Evolutionary conservation across 2,797 vertebrate species (phyloP).

Genomic region (Nasua narica): DNA sequence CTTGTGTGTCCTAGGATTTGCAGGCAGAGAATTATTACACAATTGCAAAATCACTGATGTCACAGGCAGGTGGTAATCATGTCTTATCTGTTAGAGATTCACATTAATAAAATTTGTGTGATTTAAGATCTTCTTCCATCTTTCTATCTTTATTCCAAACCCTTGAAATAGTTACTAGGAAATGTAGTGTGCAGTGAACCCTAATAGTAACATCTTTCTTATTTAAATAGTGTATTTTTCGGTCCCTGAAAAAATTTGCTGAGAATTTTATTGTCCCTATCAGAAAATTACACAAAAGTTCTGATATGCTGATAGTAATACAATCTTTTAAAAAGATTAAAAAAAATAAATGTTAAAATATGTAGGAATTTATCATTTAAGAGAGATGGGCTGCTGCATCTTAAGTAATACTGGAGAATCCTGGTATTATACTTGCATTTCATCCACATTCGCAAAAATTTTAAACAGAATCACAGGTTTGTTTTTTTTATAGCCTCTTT

Average conservation of each 20-base stretch:
- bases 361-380: background rate
- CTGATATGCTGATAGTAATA: background rate
- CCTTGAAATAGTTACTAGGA: slow-evolving; percentile 20
- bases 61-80: slow-evolving; percentile 53
- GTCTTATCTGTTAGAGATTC: slow-evolving; percentile 43
- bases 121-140: slow-evolving; percentile 29
- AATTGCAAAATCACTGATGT: slow-evolving; percentile 38
- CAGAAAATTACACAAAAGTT: background rate
- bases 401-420: background rate
- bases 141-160: slow-evolving; percentile 32
- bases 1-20: slow-evolving; percentile 48
- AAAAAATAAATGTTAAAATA: background rate
- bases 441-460: slow-evolving; percentile 4
- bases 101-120: slow-evolving; percentile 36
- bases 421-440: background rate
- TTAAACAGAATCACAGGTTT: background rate
- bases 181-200: background rate
- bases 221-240: background rate
- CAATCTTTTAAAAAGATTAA: background rate
- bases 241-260: background rate
- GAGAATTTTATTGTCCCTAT: background rate
- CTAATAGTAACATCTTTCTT: background rate
- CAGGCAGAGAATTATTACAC: slow-evolving; percentile 54
- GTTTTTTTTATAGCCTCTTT: background rate
- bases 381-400: background rate